Evolutionary conservation across 30 jellyfish, hydroid and myxozoan species (phyloP).

Genomic region (Rhopilema esculentum): DNA sequence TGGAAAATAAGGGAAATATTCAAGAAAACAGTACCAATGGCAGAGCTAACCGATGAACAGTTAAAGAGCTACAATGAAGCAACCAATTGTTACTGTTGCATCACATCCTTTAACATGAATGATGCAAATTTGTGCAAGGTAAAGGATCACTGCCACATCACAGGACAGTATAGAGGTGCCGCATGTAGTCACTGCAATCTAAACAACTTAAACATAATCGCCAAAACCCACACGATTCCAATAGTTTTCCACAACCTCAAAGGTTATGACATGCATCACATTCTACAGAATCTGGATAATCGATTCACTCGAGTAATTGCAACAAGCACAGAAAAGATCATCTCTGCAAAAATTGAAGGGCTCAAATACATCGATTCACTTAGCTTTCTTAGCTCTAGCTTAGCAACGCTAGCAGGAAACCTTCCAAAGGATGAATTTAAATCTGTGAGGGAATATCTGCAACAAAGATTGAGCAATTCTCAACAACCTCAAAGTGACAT

Average conservation of each 20-base stretch:
- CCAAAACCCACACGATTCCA: conserved; percentile 63
- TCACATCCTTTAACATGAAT: background rate
- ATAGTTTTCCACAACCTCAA: conserved; percentile 65
- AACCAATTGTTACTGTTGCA: conserved; percentile 56
- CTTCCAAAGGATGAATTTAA: conserved; percentile 29
- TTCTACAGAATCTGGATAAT: too few relatives aligned
- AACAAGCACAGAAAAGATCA: too few relatives aligned
- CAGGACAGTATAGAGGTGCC: conserved; percentile 66
- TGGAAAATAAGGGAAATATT: conserved; percentile 2
- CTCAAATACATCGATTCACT: conserved; percentile 42
- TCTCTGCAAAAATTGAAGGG: too few relatives aligned
- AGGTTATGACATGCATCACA: conserved; percentile 66
- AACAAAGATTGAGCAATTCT: too few relatives aligned
- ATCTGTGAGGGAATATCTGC: background rate
- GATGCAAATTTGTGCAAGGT: conserved; percentile 17
- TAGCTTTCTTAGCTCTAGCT: conserved; percentile 51
- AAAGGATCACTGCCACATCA: conserved; percentile 60
- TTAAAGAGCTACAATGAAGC: conserved; percentile 21
- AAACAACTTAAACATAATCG: conserved; percentile 20
- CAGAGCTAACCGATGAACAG: conserved; percentile 9
- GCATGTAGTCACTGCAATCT: conserved; percentile 61
- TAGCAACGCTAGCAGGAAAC: conserved; percentile 44
- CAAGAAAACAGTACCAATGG: conserved; percentile 39
- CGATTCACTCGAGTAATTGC: too few relatives aligned
- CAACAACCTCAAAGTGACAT: too few relatives aligned